phyloP scores from a whole-genome alignment of 2,113 vertebrate genomes.

The Nycticryphes semicollaris region DNA sequence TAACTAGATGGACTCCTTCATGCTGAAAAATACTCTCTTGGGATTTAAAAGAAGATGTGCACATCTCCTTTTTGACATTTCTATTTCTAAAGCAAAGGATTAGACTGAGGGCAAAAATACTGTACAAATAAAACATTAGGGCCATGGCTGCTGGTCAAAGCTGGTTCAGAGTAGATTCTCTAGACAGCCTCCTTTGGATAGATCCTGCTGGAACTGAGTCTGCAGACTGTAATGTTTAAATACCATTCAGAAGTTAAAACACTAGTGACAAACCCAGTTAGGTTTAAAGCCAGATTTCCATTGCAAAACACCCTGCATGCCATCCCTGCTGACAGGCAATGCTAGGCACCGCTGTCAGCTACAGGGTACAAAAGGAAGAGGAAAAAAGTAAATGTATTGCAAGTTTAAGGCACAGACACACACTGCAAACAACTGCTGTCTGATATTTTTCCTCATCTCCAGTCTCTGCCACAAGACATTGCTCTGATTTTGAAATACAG shows the following conservation, averaged over 20 bases:
- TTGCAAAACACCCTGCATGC: constrained; percentile 63
- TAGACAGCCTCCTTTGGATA: background rate
- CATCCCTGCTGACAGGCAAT: constrained; percentile 55
- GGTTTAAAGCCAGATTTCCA: constrained; percentile 68
- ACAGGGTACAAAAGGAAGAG: constrained; percentile 55
- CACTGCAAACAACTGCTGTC: constrained; percentile 16
- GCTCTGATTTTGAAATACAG: constrained; percentile 19
- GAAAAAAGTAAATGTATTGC: constrained; percentile 50
- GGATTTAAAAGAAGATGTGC: constrained; percentile 24
- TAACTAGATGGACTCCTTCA: background rate
- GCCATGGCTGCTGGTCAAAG: constrained; percentile 20
- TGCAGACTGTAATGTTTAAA: constrained; percentile 49
- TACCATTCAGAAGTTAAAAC: constrained; percentile 55
- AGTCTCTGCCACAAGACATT: constrained; percentile 17
- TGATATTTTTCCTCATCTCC: constrained; percentile 7
- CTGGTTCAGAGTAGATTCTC: constrained; percentile 34
- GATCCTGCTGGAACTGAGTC: constrained; percentile 15
- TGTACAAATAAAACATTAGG: background rate
- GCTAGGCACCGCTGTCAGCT: constrained; percentile 58
- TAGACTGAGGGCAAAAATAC: background rate
- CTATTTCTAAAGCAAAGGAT: constrained; percentile 20
- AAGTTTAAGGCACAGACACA: constrained; percentile 43
- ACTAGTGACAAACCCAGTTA: constrained; percentile 60
- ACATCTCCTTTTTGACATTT: constrained; percentile 20
- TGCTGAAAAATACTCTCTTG: constrained; percentile 14